These are phyloP conservation scores for Thamnophis elegans DNA, from an alignment of 2,797 vertebrate species.

Conservation along the genomic window DNA sequence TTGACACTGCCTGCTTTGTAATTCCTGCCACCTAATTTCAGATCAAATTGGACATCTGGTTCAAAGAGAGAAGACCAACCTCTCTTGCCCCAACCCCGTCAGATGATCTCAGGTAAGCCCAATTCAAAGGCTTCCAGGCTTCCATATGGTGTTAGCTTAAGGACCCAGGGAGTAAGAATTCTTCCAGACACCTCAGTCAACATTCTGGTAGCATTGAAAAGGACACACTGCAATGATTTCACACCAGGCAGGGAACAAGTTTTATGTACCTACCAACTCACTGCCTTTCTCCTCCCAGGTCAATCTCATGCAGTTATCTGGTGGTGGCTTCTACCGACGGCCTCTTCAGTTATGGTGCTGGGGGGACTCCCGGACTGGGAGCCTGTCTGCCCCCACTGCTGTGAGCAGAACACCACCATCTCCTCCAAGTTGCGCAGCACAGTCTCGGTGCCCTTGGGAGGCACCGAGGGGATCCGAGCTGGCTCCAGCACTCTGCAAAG, in stretches of 20 bases:
- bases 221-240: neutral
- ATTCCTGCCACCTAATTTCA: neutral
- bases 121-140: neutral
- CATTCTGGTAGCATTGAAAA: neutral
- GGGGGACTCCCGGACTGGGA: neutral
- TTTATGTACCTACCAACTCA: neutral
- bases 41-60: neutral
- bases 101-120: neutral
- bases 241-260: neutral
- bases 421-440: constrained; percentile 56
- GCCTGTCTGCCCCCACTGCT: neutral
- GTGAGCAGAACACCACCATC: constrained; percentile 50
- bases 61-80: neutral
- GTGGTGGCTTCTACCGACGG: neutral
- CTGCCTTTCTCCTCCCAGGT: neutral
- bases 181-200: neutral
- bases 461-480: neutral
- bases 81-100: neutral
- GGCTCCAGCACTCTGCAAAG: constrained; percentile 12
- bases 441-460: constrained; percentile 26
- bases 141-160: neutral
- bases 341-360: constrained; percentile 13
- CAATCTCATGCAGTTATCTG: neutral
- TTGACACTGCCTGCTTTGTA: neutral
- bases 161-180: neutral